Evolutionary conservation across 2,797 vertebrate species (phyloP).

Genomic region (Otolemur crassicaudatus): DNA sequence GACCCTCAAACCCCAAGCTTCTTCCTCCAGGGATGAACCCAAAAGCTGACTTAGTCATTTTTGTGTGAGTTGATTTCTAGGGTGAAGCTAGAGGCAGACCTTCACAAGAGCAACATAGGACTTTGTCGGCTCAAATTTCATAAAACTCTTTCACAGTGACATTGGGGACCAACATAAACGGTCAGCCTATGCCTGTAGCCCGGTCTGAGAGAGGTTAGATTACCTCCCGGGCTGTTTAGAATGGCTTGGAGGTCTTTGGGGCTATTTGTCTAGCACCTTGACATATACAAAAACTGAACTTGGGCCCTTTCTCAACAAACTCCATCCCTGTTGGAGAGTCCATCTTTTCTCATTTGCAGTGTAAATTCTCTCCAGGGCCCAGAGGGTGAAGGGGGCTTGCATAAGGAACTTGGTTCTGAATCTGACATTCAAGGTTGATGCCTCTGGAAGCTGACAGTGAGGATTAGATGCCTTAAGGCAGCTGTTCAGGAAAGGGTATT

Average conservation of each 20-base stretch:
- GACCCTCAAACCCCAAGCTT: background rate
- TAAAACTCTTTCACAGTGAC: slow-evolving; percentile 77
- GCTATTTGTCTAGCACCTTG: slow-evolving; percentile 84
- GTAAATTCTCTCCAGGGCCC: slow-evolving; percentile 66
- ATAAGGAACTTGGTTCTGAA: slow-evolving; percentile 76
- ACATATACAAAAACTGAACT: slow-evolving; percentile 81
- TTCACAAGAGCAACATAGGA: slow-evolving; percentile 66
- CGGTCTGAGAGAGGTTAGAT: slow-evolving; percentile 76
- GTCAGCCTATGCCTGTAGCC: slow-evolving; percentile 79
- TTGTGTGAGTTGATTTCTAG: slow-evolving; percentile 72
- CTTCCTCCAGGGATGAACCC: slow-evolving; percentile 8
- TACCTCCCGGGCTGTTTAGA: slow-evolving; percentile 80
- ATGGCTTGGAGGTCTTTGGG: slow-evolving; percentile 79
- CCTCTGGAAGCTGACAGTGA: slow-evolving; percentile 78
- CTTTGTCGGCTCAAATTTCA: slow-evolving; percentile 83
- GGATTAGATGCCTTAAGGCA: slow-evolving; percentile 70
- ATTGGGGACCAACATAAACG: slow-evolving; percentile 75
- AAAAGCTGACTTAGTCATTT: slow-evolving; percentile 71
- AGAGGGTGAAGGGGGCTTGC: slow-evolving; percentile 78
- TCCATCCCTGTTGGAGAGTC: slow-evolving; percentile 73
- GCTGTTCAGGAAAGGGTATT: slow-evolving; percentile 25
- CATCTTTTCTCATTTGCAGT: slow-evolving; percentile 81
- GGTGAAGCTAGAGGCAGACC: slow-evolving; percentile 80
- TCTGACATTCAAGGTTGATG: slow-evolving; percentile 62
- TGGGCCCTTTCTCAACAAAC: slow-evolving; percentile 83